Base-by-base conservation (phyloP, 2,888 invertebrate genomes). In the Callyntrura guangdongensis region DNA sequence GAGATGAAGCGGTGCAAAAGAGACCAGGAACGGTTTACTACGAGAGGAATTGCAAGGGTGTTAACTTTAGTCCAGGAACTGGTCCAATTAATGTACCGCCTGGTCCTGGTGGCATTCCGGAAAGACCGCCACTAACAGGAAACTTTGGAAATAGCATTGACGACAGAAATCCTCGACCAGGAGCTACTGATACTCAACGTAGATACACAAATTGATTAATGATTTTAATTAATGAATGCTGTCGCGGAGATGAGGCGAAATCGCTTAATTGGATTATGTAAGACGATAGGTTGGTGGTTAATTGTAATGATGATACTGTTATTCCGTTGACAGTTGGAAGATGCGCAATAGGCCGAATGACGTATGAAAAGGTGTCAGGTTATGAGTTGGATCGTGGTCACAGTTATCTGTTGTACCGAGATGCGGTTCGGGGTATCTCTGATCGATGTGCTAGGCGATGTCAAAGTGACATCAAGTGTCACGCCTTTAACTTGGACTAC, bases 401-500 rank as follows among this genome's bases (percentile, higher is more conserved):
- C 77, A 94, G 94, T 74, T 93, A 93, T 69, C 93, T 95, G 4
- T 86, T 95, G 25, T 94, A 94, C 84, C 93, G 94, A 20, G 94
- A 94, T 49, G 93, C 94, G 4, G 93, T 94, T 36, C 94, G 95
- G 56, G 95, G 95, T 5, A 95, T 95, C 89, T 94, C 95, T 12
- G 94, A 94, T 22, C 94, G 95, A 92, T 95, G 95, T 92, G 93
- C 95, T 9, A 93, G 94, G 45, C 93, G 95, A 36, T 95, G 95
- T 91, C 94, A 94, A 89, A 94, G 94, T 69, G 94, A 95, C 77
- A 94, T 94, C 8, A 94, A 94, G 36, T 95, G 95, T 93, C 94
- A 94, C 61, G 95, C 95, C 14, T 95, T 95, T 92, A 95, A 95
- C 87, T 93, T 95, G 89, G 95, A 95, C 92, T 95, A 95, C 93